Conservation (phyloP, 2,888 invertebrate species). For the Cactoblastis cactorum region DNA sequence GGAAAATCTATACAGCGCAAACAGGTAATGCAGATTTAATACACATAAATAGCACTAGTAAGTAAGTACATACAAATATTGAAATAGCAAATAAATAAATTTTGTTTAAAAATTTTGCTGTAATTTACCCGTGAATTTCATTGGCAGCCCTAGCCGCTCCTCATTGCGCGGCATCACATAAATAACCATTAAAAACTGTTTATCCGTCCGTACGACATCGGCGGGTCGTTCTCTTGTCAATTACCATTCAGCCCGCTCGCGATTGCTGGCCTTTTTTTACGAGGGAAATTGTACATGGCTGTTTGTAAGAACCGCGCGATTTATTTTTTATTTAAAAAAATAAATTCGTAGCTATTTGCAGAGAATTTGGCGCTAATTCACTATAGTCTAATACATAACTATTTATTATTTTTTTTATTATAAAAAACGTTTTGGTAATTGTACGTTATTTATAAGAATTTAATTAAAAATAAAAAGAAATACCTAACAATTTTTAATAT, state of each 20-base stretch:
- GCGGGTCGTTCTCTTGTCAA: slow-evolving; percentile 64
- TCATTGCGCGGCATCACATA: slow-evolving; percentile 34
- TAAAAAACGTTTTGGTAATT: too few relatives aligned
- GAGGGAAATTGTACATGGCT: slow-evolving; percentile 1
- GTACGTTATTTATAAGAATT: too few relatives aligned
- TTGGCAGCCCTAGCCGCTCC: slow-evolving; percentile 2
- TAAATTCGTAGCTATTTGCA: not conserved
- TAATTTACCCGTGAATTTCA: not conserved
- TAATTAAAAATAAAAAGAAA: too few relatives aligned
- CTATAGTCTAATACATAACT: too few relatives aligned
- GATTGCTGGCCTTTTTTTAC: slow-evolving; percentile 1
- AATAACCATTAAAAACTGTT: slow-evolving; percentile 65
- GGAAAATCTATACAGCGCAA: too few relatives aligned
- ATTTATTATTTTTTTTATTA: too few relatives aligned
- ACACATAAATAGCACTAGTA: too few relatives aligned
- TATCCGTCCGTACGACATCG: slow-evolving; percentile 55
- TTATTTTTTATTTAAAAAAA: not conserved
- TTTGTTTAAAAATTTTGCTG: not conserved
- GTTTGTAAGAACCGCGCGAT: not conserved
- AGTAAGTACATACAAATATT: too few relatives aligned
- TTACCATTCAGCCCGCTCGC: slow-evolving; percentile 31
- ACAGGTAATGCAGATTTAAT: too few relatives aligned
- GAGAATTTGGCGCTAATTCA: too few relatives aligned
- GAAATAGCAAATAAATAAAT: not conserved
- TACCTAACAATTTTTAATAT: too few relatives aligned